Evolutionary conservation across 2,797 vertebrate genomes (phyloP).

Genomic region (Remorina albescens): DNA sequence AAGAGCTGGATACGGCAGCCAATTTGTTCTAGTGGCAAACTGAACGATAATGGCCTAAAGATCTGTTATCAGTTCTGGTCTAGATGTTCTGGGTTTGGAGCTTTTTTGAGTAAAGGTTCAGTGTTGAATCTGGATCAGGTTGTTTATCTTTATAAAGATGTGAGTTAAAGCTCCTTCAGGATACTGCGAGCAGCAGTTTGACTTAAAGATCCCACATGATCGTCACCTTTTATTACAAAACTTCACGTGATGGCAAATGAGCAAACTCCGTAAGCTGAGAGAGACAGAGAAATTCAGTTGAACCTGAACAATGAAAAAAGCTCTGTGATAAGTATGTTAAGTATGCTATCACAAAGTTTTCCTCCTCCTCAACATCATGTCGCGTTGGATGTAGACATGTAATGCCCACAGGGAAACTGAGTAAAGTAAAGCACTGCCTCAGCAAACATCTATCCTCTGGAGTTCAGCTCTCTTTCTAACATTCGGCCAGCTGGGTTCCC

Average conservation of each 20-base stretch:
- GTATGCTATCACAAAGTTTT: not conserved
- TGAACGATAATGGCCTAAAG: not conserved
- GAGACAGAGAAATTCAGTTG: no score
- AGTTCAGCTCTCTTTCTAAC: not conserved
- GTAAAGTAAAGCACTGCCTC: not conserved
- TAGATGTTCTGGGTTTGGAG: not conserved
- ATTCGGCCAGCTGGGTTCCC: not conserved
- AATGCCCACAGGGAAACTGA: not conserved
- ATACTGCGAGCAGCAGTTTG: not conserved
- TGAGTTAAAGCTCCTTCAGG: not conserved
- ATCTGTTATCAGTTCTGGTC: not conserved
- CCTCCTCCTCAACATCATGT: not conserved
- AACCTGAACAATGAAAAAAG: not conserved
- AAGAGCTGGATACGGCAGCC: conserved; percentile 70
- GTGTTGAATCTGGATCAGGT: not conserved
- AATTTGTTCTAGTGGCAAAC: conserved; percentile 12
- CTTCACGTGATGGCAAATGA: no score
- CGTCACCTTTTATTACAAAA: not conserved
- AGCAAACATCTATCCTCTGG: not conserved
- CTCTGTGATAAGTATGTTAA: no score
- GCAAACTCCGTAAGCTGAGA: not conserved
- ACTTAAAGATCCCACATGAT: not conserved
- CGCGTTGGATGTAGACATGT: not conserved
- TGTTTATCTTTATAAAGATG: not conserved
- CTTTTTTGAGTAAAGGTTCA: not conserved